phyloP scores from a whole-genome alignment of 2,797 vertebrate species.

The Coreius guichenoti region DNA sequence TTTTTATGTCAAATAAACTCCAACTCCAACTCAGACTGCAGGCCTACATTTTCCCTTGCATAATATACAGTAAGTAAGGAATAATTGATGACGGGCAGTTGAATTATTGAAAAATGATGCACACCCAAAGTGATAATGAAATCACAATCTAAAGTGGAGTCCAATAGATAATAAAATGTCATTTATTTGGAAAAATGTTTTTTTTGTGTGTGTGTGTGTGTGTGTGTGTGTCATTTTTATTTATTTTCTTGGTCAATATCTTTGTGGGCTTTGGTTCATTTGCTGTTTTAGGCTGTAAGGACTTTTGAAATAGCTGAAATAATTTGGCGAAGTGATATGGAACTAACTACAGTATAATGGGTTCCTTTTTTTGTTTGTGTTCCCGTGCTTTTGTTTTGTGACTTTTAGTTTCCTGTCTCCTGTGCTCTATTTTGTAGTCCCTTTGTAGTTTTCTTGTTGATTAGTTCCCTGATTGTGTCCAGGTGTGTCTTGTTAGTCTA shows the following conservation, averaged over 20 bases:
- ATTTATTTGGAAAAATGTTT: too few species aligned
- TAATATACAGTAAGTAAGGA: too few species aligned
- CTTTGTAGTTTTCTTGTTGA: constrained; percentile 2
- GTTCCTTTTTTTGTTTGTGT: background rate
- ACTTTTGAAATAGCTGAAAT: background rate
- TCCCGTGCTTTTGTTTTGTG: background rate
- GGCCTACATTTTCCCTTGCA: background rate
- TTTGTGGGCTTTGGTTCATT: background rate
- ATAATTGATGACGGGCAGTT: background rate
- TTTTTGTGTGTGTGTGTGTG: too few species aligned
- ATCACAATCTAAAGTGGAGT: background rate
- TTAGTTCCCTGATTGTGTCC: background rate
- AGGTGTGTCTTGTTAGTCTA: background rate
- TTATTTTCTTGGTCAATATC: background rate
- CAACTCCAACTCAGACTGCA: too few species aligned
- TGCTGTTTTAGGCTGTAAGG: background rate
- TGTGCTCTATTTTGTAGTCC: background rate
- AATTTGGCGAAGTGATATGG: background rate
- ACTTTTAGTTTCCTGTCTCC: background rate
- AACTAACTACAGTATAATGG: background rate
- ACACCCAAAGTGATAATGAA: background rate
- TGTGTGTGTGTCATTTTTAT: background rate
- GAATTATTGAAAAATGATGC: background rate
- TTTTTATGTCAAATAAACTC: too few species aligned
- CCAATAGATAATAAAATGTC: too few species aligned